Evolutionary conservation across 2,888 invertebrate species (phyloP), one percentile per base, ranked within the genome.

Genomic region (Ormia ochracea): DNA sequence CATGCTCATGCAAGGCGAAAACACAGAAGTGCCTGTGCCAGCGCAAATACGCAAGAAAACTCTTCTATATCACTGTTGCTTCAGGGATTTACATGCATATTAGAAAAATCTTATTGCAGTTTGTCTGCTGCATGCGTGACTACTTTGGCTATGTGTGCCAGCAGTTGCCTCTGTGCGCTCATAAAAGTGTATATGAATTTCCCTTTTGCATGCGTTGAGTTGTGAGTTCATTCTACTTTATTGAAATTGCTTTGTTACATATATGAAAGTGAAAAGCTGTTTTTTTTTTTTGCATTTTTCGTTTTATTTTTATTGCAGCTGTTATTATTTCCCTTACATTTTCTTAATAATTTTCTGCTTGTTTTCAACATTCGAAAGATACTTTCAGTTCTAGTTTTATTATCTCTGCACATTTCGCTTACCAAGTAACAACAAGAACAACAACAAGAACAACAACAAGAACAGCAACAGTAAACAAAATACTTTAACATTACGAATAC

Each of bases 21-120:
- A 5, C n/a, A 19, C 17, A 12, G 2, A n/a, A 19, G 17, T 26
- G 21, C 5, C 12, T 26, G 45, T 36, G 31, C 33, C 4, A 28
- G 58, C n/a, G n/a, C n/a, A 50, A 69, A 41, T 50, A 31, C 31
- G n/a, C 26, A 5, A 0, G 12, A 50, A 26, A 28, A 9, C 12
- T 52, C 9, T 61, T 52, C n/a, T 45, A n/a, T n/a, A 23, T 41
- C 43, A 52, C 23, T 61, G 50, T 61, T 61, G 52, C 61, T 52
- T 61, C 6, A 54, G 72, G 72, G 61, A 41, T 33, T 54, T 43
- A 23, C 31, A 52, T 72, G 52, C 70, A 61, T 41, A 61, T 61
- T 43, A 10, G 10, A 31, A 48, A 45, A 72, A 72, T 9, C 31
- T 26, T 61, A 31, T 41, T 72, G 23, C 50, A 21, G 52, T 31